Evolutionary conservation across 1,140 invertebrate genomes (phyloP).

Genomic region (Delia radicum): DNA sequence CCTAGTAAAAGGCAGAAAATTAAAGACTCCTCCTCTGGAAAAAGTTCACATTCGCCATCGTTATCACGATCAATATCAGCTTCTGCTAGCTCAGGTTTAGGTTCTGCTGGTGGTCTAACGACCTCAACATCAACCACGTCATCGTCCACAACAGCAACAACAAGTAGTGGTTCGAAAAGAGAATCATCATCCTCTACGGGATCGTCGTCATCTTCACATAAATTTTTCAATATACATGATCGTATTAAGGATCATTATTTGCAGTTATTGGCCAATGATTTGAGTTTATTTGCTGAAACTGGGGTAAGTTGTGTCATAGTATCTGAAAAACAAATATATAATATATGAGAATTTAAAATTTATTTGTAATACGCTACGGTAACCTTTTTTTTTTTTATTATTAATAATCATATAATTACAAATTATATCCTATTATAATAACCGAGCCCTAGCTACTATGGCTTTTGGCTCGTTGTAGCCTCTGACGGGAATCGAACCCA

Average conservation of each 20-base stretch:
- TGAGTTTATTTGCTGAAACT: slow-evolving; percentile 47
- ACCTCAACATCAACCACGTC: slow-evolving; percentile 9
- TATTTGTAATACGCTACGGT: no score
- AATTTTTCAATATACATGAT: slow-evolving; percentile 62
- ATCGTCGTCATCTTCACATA: slow-evolving; percentile 33
- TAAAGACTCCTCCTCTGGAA: slow-evolving; percentile 33
- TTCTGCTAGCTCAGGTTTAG: slow-evolving; percentile 2
- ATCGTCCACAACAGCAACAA: slow-evolving; percentile 32
- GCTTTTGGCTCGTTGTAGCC: no score
- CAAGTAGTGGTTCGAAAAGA: slow-evolving; percentile 26
- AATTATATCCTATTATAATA: no score
- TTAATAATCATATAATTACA: no score
- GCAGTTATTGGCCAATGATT: slow-evolving; percentile 47
- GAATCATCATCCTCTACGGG: background rate
- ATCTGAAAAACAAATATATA: no score
- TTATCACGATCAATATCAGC: slow-evolving; percentile 33
- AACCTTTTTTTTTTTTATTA: background rate
- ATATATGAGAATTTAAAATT: no score
- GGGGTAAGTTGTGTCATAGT: slow-evolving; percentile 53
- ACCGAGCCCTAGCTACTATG: no score
- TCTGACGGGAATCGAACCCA: no score
- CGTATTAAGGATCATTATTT: slow-evolving; percentile 62
- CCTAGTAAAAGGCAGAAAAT: slow-evolving; percentile 51
- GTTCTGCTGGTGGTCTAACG: background rate
- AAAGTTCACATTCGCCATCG: slow-evolving; percentile 41